These are phyloP conservation scores for Tyrophagus putrescentiae DNA, from an alignment of 1,140 invertebrate species.

Conservation along the genomic window DNA sequence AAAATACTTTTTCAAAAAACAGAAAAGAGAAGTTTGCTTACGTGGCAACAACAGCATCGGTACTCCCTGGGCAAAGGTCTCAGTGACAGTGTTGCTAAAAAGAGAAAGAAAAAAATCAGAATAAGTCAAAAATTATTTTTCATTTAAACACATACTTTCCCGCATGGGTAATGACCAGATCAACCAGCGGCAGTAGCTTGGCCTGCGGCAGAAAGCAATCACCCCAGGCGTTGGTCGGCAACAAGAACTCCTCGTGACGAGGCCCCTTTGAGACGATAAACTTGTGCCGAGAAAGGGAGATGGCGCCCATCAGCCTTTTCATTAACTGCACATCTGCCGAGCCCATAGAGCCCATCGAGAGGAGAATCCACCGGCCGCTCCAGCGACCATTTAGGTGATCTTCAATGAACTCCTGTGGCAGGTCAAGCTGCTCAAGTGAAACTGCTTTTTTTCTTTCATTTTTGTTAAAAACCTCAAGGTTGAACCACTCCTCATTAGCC, in stretches of 20 bases:
- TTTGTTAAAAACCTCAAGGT: neutral
- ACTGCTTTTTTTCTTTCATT: neutral
- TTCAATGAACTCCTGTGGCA: conserved; percentile 2
- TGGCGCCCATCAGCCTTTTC: conserved; percentile 4
- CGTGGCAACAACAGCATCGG: too few species aligned
- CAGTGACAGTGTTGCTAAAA: too few species aligned
- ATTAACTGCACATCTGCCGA: conserved; percentile 20
- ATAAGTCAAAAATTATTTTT: too few species aligned
- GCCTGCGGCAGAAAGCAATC: conserved; percentile 17
- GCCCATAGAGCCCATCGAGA: conserved; percentile 20
- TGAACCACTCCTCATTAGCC: neutral
- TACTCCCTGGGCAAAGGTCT: too few species aligned
- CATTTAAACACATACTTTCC: too few species aligned
- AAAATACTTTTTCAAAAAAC: too few species aligned
- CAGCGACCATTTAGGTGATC: neutral
- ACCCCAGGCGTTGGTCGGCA: conserved; percentile 25
- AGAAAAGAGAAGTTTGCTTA: too few species aligned
- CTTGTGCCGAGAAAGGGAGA: neutral
- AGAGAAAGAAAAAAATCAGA: too few species aligned
- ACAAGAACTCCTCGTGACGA: neutral
- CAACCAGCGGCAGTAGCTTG: too few species aligned
- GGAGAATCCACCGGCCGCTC: conserved; percentile 17
- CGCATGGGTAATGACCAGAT: too few species aligned
- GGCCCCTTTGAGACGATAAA: conserved; percentile 20
- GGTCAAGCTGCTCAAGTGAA: neutral